phyloP scores from a whole-genome alignment of 1,140 invertebrate species.

The Asbolus verrucosus region DNA sequence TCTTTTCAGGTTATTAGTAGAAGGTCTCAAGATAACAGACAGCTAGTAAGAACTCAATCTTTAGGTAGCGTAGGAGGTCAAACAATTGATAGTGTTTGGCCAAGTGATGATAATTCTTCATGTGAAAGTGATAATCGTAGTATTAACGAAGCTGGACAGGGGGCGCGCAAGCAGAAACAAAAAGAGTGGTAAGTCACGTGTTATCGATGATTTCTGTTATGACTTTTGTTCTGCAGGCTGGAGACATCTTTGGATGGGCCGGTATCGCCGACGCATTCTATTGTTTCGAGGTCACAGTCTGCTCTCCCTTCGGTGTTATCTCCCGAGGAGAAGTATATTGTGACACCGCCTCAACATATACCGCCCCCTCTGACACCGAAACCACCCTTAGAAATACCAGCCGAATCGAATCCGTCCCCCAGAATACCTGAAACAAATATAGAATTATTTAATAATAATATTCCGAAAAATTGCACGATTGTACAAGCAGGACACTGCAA shows the following conservation, averaged over 20 bases:
- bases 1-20: slow-evolving; percentile 66
- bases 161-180: slow-evolving; percentile 62
- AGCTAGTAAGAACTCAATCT: slow-evolving; percentile 71
- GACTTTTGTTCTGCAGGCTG: slow-evolving; percentile 61
- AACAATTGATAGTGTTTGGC: slow-evolving; percentile 63
- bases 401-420: slow-evolving; percentile 60
- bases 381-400: slow-evolving; percentile 60
- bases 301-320: slow-evolving; percentile 60
- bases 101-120: slow-evolving; percentile 62
- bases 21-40: slow-evolving; percentile 67
- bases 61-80: slow-evolving; percentile 72
- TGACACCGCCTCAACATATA: slow-evolving; percentile 51
- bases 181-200: slow-evolving; percentile 63
- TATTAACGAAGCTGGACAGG: slow-evolving; percentile 57
- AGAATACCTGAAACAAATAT: slow-evolving; percentile 62
- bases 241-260: slow-evolving; percentile 69
- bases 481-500: slow-evolving; percentile 90
- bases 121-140: slow-evolving; percentile 62
- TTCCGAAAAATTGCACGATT: slow-evolving; percentile 84
- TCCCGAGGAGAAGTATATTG: slow-evolving; percentile 59
- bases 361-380: slow-evolving; percentile 57
- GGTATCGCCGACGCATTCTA: slow-evolving; percentile 56
- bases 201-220: too few relatives aligned
- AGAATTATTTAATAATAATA: slow-evolving; percentile 66
- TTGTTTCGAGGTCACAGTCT: slow-evolving; percentile 59